phyloP scores from a whole-genome alignment of 2,888 invertebrate species.

The Andrena minutula region DNA sequence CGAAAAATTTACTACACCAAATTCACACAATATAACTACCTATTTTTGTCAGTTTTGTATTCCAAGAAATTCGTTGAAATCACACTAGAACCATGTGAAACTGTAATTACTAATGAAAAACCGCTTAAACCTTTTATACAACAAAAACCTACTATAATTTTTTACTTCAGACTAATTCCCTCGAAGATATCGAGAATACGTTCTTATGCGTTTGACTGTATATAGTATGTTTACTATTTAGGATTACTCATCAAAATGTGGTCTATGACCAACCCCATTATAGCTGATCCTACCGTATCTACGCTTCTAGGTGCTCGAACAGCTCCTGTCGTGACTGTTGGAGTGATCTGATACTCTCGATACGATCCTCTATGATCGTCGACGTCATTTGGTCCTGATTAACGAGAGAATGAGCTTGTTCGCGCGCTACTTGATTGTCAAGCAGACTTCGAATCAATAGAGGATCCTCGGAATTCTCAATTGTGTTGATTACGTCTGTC shows the following conservation, averaged over 20 bases:
- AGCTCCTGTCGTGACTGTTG: constrained; percentile 17
- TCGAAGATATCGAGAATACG: too few relatives aligned
- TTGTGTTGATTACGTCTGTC: not conserved
- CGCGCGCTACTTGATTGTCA: constrained; percentile 29
- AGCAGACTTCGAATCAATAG: constrained; percentile 7
- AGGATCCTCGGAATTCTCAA: constrained; percentile 22
- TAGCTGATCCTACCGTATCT: constrained; percentile 28
- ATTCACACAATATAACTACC: too few relatives aligned
- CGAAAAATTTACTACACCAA: too few relatives aligned
- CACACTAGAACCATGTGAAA: too few relatives aligned
- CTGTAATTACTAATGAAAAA: too few relatives aligned
- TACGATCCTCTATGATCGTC: constrained; percentile 49
- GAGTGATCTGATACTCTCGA: constrained; percentile 53
- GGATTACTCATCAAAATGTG: constrained; percentile 27
- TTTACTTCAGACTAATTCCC: too few relatives aligned
- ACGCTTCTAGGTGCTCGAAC: constrained; percentile 20
- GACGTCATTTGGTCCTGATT: constrained; percentile 51
- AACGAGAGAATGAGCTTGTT: constrained; percentile 36
- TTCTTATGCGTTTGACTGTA: not conserved
- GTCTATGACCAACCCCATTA: not conserved
- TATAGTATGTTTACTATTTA: not conserved
- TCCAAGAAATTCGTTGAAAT: too few relatives aligned
- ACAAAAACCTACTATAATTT: too few relatives aligned
- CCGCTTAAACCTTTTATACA: too few relatives aligned
- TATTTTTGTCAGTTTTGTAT: too few relatives aligned